phyloP scores from a whole-genome alignment of 2,888 invertebrate genomes.

The Ophonus ardosiacus region DNA sequence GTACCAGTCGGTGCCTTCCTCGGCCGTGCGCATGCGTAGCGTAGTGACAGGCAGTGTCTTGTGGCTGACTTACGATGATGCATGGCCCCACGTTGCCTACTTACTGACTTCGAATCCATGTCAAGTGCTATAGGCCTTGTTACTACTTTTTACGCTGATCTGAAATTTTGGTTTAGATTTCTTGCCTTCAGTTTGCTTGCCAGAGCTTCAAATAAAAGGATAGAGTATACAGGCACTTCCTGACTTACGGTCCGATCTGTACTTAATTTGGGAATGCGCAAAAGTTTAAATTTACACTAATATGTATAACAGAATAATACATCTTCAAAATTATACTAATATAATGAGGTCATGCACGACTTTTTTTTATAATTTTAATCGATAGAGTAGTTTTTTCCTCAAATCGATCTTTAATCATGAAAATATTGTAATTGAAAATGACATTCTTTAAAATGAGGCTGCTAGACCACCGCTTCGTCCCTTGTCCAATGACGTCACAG shows the following conservation, averaged over 20 bases:
- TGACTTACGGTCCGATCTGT: background rate
- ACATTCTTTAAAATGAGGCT: no score
- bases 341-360: no score
- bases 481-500: no score
- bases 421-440: no score
- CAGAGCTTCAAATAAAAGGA: background rate
- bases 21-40: conserved; percentile 10
- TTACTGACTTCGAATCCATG: conserved; percentile 46
- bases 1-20: conserved; percentile 58
- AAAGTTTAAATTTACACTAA: no score
- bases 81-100: conserved; percentile 45
- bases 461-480: no score
- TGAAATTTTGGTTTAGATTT: conserved; percentile 43
- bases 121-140: conserved; percentile 45
- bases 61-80: conserved; percentile 37
- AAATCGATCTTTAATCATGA: no score
- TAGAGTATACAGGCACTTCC: background rate
- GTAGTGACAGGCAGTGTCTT: background rate
- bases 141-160: conserved; percentile 44
- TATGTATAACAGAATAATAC: no score
- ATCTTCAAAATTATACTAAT: no score
- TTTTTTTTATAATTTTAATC: no score
- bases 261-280: no score
- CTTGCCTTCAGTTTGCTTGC: conserved; percentile 9
- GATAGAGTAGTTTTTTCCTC: no score